Evolutionary conservation across 2,797 vertebrate species (phyloP).

Genomic region (Phrynocephalus vlangalii): DNA sequence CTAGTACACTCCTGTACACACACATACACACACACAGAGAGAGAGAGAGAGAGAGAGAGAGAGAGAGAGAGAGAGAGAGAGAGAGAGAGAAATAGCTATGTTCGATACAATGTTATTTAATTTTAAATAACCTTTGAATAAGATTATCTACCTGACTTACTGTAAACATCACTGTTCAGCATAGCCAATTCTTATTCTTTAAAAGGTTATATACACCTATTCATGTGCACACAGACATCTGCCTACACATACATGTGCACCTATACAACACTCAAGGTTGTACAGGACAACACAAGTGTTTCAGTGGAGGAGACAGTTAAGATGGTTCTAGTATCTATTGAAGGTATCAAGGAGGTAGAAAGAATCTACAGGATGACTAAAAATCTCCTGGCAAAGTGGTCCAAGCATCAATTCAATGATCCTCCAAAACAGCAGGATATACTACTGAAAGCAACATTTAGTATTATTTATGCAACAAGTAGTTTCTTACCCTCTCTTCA

Average conservation of each 20-base stretch:
- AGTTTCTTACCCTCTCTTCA: constrained; percentile 93
- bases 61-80: no score
- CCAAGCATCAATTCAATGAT: not conserved
- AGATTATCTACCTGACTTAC: not conserved
- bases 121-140: not conserved
- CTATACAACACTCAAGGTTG: not conserved
- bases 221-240: not conserved
- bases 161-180: not conserved
- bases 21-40: not conserved
- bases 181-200: no score
- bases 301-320: not conserved
- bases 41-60: no score
- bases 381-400: not conserved
- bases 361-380: not conserved
- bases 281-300: not conserved
- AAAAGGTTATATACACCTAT: no score
- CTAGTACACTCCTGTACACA: not conserved
- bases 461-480: constrained; percentile 40
- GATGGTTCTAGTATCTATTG: not conserved
- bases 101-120: not conserved
- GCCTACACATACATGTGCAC: no score
- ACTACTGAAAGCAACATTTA: constrained; percentile 4
- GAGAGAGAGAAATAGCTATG: no score
- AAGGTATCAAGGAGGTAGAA: not conserved
- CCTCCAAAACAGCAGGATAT: not conserved